Conservation (phyloP, 2,888 invertebrate genomes). For the Coelopa pilipes region DNA sequence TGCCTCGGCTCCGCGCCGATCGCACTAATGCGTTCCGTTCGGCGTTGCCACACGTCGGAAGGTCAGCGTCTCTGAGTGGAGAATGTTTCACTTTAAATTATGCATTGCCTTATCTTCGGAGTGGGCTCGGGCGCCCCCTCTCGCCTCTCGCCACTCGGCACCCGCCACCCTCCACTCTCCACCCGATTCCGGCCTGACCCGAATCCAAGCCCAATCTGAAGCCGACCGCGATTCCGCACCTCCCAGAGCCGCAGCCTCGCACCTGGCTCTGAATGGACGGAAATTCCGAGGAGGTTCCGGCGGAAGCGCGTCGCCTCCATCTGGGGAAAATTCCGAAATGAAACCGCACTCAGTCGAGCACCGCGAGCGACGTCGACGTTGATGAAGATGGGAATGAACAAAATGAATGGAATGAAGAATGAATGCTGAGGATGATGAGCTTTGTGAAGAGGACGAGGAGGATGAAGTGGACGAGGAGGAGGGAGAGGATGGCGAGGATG, state of each 20-base stretch:
- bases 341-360: constrained; percentile 3
- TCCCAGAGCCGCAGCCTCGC: neutral
- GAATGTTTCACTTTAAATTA: neutral
- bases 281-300: neutral
- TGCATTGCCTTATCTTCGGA: neutral
- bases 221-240: no score
- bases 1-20: neutral
- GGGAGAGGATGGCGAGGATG: no score
- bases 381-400: neutral
- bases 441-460: neutral
- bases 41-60: neutral
- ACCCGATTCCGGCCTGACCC: no score
- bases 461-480: no score
- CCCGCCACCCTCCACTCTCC: no score
- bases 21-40: neutral
- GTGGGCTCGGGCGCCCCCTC: no score
- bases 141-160: no score
- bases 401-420: no score
- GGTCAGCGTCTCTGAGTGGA: neutral
- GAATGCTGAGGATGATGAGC: no score
- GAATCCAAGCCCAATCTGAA: no score
- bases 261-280: neutral
- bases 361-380: neutral
- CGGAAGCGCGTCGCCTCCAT: constrained; percentile 6
- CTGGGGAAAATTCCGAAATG: neutral